These are phyloP conservation scores for Enhydra lutris DNA, from an alignment of 2,113 vertebrate genomes.

Conservation along the genomic window DNA sequence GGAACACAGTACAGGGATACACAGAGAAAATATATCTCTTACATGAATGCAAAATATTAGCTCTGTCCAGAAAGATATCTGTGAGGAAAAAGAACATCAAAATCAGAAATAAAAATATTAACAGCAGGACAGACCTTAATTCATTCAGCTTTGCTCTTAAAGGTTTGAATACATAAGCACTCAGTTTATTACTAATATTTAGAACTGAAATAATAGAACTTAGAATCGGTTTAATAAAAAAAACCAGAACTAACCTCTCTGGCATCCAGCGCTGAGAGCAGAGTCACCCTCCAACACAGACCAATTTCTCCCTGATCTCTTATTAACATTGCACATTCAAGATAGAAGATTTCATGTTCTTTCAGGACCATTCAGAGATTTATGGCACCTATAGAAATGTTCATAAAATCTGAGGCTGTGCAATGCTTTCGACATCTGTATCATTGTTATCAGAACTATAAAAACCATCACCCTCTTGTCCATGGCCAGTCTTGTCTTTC, in stretches of 20 bases:
- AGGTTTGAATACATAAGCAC: background rate
- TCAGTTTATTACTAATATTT: background rate
- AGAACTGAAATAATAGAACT: constrained; percentile 7
- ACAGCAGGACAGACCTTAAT: background rate
- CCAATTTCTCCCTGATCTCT: constrained; percentile 31
- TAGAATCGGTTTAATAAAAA: constrained; percentile 43
- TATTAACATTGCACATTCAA: constrained; percentile 45
- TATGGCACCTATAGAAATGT: constrained; percentile 54
- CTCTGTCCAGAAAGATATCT: background rate
- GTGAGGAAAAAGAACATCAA: background rate
- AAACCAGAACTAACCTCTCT: constrained; percentile 17
- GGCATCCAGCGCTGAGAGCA: background rate
- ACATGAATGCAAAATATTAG: background rate
- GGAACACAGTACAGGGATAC: background rate
- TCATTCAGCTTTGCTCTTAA: background rate
- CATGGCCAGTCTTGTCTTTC: constrained; percentile 25
- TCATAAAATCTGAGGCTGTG: constrained; percentile 46
- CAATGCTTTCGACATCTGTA: constrained; percentile 34
- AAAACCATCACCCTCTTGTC: constrained; percentile 51
- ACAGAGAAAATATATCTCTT: background rate
- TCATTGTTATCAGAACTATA: constrained; percentile 55
- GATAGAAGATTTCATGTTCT: constrained; percentile 17
- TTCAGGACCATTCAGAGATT: constrained; percentile 43
- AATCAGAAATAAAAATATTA: constrained; percentile 46
- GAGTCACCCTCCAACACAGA: background rate